Base-by-base conservation (phyloP, 2,797 vertebrate genomes). In the Pangasius macronema region DNA sequence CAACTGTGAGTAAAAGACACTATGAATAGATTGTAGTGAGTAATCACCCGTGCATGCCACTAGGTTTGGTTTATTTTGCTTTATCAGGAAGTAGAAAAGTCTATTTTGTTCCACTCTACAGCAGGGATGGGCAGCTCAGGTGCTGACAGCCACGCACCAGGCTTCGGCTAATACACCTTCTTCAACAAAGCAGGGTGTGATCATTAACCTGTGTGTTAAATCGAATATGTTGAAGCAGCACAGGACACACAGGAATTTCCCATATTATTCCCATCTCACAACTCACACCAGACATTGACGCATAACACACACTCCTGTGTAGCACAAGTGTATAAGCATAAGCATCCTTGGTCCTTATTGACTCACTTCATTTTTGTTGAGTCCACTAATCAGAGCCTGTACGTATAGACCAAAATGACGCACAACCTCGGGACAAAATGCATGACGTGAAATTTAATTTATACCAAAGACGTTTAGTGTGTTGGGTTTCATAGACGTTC, bases 1-100 rank as follows among this genome's bases (percentile, higher is more conserved):
- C 86, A 95, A 96, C 90, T 97, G 98, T 99, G 93, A 99, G 98
- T 98, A 92, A n/a, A 55, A 30, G 24, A 16, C n/a, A 0, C 39
- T 57, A 79, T 57, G 46, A 68, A 77, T 68, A 83, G 36, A 22
- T 33, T 72, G 3, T 33, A 36, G 14, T 57, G 3, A 59, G 68
- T 55, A 85, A 72, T 51, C 68, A 72, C 22, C 70, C 57, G 65
- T 76, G n/a, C 22, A 72, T 67, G n/a, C n/a, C n/a, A 33, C 53
- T 68, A 16, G 49, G 42, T 49, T 18, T 67, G 27, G n/a, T 85
- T 85, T 67, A 49, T 22, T 39, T 51, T 1, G 0, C 51, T 55
- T 79, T 57, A 24, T 79, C 18, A 11, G 36, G 18, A 36, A 57
- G 76, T 14, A n/a, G 27, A 51, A 75, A 75, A 49, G 13, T 53